Evolutionary conservation across 1,140 invertebrate genomes (phyloP).

Genomic region (Trichoplusia ni): DNA sequence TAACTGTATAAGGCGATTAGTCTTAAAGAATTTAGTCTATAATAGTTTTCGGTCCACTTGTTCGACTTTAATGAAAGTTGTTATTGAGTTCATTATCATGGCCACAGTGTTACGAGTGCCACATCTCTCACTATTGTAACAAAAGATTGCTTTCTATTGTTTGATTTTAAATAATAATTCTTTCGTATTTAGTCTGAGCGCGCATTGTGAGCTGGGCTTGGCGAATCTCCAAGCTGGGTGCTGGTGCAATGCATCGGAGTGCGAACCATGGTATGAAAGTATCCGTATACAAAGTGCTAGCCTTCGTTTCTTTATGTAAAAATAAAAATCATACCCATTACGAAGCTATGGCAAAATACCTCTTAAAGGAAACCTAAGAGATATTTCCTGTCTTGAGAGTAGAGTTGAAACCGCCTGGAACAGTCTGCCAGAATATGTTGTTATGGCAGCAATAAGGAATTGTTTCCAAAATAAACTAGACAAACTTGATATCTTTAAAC

Average conservation of each 20-base stretch:
- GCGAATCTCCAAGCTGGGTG: conserved; percentile 10
- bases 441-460: too few relatives aligned
- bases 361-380: too few relatives aligned
- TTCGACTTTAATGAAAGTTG: conserved; percentile 10
- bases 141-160: conserved; percentile 28
- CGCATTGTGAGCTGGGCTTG: not conserved
- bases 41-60: conserved; percentile 14
- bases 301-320: too few relatives aligned
- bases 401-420: too few relatives aligned
- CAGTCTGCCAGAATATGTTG: too few relatives aligned
- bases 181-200: conserved; percentile 21
- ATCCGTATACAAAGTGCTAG: too few relatives aligned
- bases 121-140: conserved; percentile 25
- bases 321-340: too few relatives aligned
- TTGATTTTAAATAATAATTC: conserved; percentile 22
- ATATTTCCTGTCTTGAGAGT: too few relatives aligned
- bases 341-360: too few relatives aligned
- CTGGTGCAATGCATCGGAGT: conserved; percentile 21
- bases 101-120: conserved; percentile 2
- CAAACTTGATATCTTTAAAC: too few relatives aligned
- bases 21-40: not conserved
- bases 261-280: too few relatives aligned
- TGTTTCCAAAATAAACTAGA: too few relatives aligned
- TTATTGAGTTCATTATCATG: conserved; percentile 27
- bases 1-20: not conserved